Base-by-base conservation (phyloP, 2,888 invertebrate genomes). In the Mythimna ferrago region DNA sequence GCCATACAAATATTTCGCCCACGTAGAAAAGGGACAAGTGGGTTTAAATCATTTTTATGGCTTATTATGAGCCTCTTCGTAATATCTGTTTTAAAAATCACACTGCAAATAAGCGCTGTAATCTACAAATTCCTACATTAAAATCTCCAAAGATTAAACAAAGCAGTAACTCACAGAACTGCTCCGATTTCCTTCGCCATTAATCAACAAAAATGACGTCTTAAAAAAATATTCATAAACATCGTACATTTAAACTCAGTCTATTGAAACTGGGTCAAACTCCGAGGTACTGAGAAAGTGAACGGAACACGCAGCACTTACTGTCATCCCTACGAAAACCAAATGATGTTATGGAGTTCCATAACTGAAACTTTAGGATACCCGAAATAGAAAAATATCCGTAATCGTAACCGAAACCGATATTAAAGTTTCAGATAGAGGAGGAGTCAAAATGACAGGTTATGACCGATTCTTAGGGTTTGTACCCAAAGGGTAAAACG, bases 251-350 rank as follows among this genome's bases (percentile, higher is more conserved):
- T 41, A 63, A 66, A 51, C 65, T 61, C 26, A 35, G 2, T 65
- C 44, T 51, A 72, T 71, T 21, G 21, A 58, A 85, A 79, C 56
- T 83, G 38, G 86, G 83, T 76, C 86, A 65, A 72, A 83, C 63
- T 79, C 56, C 10, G 16, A 16, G 61, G 57, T 48, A 53, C 57
- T 61, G n/a, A 19, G 57, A 54, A 68, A 69, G 64, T 82, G 74
- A 72, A 58, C 61, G 21, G 58, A 72, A 61, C 61, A 60, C 76
- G 78, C 48, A 19, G 60, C 35, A 44, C 62, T 53, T 41, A 66
- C 35, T 44, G 11, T 11, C 41, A 11, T 44, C 41, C 38, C 38
- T 38, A 38, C 38, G 9, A 9, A 7, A 9, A 38, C 38, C 38
- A 38, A 38, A 38, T 38, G 38, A 38, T 38, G 38, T 38, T 38